Conservation (phyloP, 2,888 invertebrate species). For the Drosophila infuscata region DNA sequence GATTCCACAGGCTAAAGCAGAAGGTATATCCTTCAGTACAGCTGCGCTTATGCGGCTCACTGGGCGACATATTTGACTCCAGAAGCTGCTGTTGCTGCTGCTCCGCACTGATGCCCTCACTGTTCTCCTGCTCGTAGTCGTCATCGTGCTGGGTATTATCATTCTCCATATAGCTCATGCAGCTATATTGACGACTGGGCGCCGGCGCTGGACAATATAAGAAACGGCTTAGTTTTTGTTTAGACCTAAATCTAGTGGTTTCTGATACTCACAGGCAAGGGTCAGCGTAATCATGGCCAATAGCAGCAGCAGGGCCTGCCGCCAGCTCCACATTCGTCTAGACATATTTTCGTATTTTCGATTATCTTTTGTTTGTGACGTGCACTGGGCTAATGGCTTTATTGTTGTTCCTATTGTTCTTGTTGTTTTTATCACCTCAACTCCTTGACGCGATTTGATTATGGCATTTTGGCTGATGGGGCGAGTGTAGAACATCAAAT, state of each 20-base stretch:
- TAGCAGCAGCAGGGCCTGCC: slow-evolving; percentile 31
- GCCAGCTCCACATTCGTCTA: slow-evolving; percentile 28
- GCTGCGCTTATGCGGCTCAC: slow-evolving; percentile 55
- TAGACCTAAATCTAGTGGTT: background rate
- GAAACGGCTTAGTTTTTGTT: slow-evolving; percentile 5
- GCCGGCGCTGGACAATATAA: slow-evolving; percentile 61
- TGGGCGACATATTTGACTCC: slow-evolving; percentile 37
- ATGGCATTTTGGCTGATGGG: slow-evolving; percentile 59
- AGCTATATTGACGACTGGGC: slow-evolving; percentile 72
- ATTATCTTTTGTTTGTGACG: slow-evolving; percentile 16
- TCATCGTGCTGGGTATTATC: slow-evolving; percentile 76
- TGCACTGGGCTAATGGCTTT: background rate
- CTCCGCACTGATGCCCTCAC: slow-evolving; percentile 51
- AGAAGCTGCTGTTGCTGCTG: slow-evolving; percentile 47
- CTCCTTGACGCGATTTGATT: slow-evolving; percentile 34
- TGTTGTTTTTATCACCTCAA: slow-evolving; percentile 37
- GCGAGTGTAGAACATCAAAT: slow-evolving; percentile 17
- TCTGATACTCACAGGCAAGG: slow-evolving; percentile 51
- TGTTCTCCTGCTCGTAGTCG: slow-evolving; percentile 74
- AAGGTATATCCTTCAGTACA: slow-evolving; percentile 80
- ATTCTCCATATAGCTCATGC: slow-evolving; percentile 81
- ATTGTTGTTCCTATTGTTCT: background rate
- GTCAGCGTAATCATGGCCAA: slow-evolving; percentile 42
- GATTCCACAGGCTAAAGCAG: slow-evolving; percentile 81
- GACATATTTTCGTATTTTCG: slow-evolving; percentile 49